phyloP scores from a whole-genome alignment of 2,888 invertebrate genomes.

The Drosophila flavopinicola region DNA sequence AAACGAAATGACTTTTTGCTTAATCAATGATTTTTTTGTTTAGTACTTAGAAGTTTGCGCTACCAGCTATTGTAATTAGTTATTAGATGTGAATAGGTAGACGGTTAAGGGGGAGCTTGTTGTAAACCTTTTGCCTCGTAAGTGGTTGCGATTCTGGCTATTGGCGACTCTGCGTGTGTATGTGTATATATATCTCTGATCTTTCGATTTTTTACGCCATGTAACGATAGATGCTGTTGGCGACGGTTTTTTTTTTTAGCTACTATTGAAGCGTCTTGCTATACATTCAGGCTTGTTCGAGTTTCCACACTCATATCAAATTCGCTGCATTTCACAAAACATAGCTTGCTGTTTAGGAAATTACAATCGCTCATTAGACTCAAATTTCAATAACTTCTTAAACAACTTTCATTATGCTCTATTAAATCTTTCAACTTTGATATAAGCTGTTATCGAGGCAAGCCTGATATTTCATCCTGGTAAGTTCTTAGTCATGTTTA shows the following conservation, averaged over 20 bases:
- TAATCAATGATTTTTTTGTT: conserved; percentile 43
- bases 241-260: conserved; percentile 47
- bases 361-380: conserved; percentile 1
- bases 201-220: conserved; percentile 29
- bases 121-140: conserved; percentile 64
- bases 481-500: conserved; percentile 64
- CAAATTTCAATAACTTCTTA: neutral
- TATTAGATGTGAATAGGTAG: conserved; percentile 15
- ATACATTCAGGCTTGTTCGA: conserved; percentile 34
- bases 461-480: conserved; percentile 55
- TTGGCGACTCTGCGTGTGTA: conserved; percentile 37
- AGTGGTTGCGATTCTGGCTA: conserved; percentile 30
- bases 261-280: conserved; percentile 70
- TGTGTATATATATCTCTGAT: conserved; percentile 19
- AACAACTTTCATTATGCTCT: neutral
- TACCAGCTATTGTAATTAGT: conserved; percentile 38
- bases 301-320: conserved; percentile 11
- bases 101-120: conserved; percentile 29
- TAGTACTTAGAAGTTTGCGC: conserved; percentile 47
- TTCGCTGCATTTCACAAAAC: conserved; percentile 10
- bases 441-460: neutral
- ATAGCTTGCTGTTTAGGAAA: neutral
- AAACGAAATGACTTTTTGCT: conserved; percentile 77
- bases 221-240: conserved; percentile 49
- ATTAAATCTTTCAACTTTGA: conserved; percentile 9